Evolutionary conservation across 2,888 invertebrate species (phyloP), one percentile per base, ranked within the genome.

Genomic region (Byasa hedistus): DNA sequence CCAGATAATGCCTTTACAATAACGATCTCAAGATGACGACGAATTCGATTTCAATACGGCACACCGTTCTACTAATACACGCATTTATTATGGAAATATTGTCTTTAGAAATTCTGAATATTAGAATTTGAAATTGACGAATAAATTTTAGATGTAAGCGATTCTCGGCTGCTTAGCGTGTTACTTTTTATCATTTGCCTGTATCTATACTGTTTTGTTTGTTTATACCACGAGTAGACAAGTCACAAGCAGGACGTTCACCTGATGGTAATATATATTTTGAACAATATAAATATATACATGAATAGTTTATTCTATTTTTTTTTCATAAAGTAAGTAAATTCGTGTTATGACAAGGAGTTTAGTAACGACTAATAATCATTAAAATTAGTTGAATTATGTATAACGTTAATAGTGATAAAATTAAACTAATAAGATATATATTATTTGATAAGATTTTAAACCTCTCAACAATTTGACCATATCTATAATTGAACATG

Each of bases 1-100:
- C 79, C 75, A 84, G 87, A 87, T 89, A 87, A 89, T 85, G 87
- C 86, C 81, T 89, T 87, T 87, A 87, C 88, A 89, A 87, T 87
- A 88, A 86, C 85, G 85, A 84, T 80, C 83, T 78, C 75, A 78
- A 81, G 79, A 84, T 83, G 83, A 83, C 82, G 78, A 81, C 78
- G 81, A 82, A 88, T 86, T 86, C 82, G 78, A 82, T 86, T 83
- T 81, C 83, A 83, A 86, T 84, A 81, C 76, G 75, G 73, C 74
- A 76, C 73, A 74, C 64, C 70, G 68, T 66, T 39, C 72, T 75
- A 72, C 70, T 74, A 75, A 75, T 76, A 71, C 74, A 72, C 72
- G 74, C 78, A 78, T 80, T 81, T 81, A 79, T 79, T 78, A 85
- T 83, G 79, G 71, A 79, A 81, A 83, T 82, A 71, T 69, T 74